Conservation (phyloP, 1,140 invertebrate species). For the Samia ricini region DNA sequence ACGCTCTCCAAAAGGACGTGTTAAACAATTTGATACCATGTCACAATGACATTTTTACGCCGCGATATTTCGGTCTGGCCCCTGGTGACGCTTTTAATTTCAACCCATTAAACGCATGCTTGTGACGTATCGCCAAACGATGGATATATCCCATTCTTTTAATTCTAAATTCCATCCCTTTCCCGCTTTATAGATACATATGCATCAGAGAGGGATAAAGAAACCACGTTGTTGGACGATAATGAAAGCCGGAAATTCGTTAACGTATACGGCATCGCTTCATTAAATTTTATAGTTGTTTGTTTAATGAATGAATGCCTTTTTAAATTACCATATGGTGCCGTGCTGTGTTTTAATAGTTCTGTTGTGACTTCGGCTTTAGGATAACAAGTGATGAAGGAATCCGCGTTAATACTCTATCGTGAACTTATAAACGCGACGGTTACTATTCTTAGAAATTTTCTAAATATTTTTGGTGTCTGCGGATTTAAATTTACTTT, state of each 20-base stretch:
- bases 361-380: slow-evolving; percentile 11
- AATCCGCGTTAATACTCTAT: neutral
- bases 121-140: slow-evolving; percentile 2
- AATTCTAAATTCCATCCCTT: neutral
- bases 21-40: slow-evolving; percentile 65
- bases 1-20: slow-evolving; percentile 40
- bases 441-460: neutral
- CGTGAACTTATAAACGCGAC: neutral
- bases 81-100: slow-evolving; percentile 39
- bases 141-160: slow-evolving; percentile 15
- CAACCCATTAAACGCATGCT: slow-evolving; percentile 21
- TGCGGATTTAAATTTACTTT: neutral
- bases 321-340: slow-evolving; percentile 65
- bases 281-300: slow-evolving; percentile 70
- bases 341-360: slow-evolving; percentile 17
- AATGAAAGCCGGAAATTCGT: slow-evolving; percentile 68
- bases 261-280: slow-evolving; percentile 65
- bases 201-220: slow-evolving; percentile 11
- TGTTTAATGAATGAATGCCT: slow-evolving; percentile 70
- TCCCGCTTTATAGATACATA: slow-evolving; percentile 1
- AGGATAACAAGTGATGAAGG: neutral
- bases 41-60: slow-evolving; percentile 59
- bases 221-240: slow-evolving; percentile 26
- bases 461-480: neutral
- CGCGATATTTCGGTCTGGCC: slow-evolving; percentile 61